Base-by-base conservation (phyloP, 2,888 invertebrate genomes). In the Harpagoxenus sublaevis region DNA sequence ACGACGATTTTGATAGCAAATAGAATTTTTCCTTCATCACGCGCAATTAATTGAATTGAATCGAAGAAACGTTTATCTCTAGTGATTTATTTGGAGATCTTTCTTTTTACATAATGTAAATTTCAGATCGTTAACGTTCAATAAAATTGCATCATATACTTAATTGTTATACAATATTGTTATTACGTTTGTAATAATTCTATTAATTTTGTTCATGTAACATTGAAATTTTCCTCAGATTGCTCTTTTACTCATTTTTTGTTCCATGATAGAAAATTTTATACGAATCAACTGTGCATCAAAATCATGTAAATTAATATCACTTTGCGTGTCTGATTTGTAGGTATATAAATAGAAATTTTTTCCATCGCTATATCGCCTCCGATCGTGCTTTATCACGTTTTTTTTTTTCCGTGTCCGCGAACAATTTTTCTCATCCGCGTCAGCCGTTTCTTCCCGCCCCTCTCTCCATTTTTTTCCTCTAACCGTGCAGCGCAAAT, bases 281-380 rank as follows among this genome's bases (percentile, higher is more conserved):
- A 28, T 45, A 15, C 5, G 5, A n/a, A 42, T 45, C 65, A 15
- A 65, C 28, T 8, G 23, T 15, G 0, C 42, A 55, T 39, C 1
- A 23, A 39, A 55, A 73, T 73, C 8, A 42, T 35, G 5, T 28
- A 57, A 71, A 73, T 55, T 35, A 39, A 57, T 23, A 55, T 57
- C 23, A n/a, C 5, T 71, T 35, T 2, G 51, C 39, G n/a, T 5
- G 8, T 71, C 23, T 1, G n/a, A 55, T 1, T 12, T 45, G 18
- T n/a, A 23, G 23, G 23, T 23, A 23, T 23, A 74, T 73, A 57
- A 57, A 73, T 39, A 42, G 28, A 42, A 45, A n/a, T 8, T 6
- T 10, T 55, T 12, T 4, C n/a, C 10, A 39, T 23, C n/a, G 15
- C 31, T 15, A 2, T 6, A 6, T 18, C 18, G 18, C 3, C 8